phyloP scores from a whole-genome alignment of 2,797 vertebrate species.

The Allobates femoralis region DNA sequence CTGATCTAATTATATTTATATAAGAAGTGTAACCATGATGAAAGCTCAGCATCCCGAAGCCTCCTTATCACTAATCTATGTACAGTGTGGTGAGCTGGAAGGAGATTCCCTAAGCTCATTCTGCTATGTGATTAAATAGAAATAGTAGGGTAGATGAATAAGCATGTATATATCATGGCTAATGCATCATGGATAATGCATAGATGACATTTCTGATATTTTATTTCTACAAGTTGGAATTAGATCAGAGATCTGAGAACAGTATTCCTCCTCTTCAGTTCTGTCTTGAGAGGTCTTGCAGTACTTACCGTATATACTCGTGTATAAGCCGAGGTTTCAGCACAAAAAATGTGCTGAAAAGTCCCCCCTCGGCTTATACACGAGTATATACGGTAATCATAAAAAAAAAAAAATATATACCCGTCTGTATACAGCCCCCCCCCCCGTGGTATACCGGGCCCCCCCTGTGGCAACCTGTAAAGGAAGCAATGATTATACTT shows the following conservation, averaged over 20 bases:
- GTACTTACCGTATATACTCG: too few relatives aligned
- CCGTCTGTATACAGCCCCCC: too few relatives aligned
- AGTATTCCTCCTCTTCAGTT: neutral
- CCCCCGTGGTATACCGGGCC: too few relatives aligned
- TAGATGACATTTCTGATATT: neutral
- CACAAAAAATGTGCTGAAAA: too few relatives aligned
- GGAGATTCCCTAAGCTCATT: neutral
- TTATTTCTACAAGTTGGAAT: neutral
- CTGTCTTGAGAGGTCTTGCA: neutral
- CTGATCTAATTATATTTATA: conserved; percentile 12
- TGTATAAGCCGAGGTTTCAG: too few relatives aligned
- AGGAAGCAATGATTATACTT: too few relatives aligned
- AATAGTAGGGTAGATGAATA: neutral
- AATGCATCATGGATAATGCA: neutral
- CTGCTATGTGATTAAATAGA: neutral
- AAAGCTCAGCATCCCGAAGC: neutral
- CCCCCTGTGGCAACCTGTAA: too few relatives aligned
- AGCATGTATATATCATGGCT: neutral
- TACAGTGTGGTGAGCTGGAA: neutral
- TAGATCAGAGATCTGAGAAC: neutral
- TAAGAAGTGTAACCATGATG: neutral
- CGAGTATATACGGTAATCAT: too few relatives aligned
- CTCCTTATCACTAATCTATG: neutral
- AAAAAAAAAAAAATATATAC: too few relatives aligned
- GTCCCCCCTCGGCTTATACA: too few relatives aligned